Evolutionary conservation across 1,140 invertebrate genomes (phyloP), one percentile per base, ranked within the genome.

Genomic region (Papilio polyxenes): DNA sequence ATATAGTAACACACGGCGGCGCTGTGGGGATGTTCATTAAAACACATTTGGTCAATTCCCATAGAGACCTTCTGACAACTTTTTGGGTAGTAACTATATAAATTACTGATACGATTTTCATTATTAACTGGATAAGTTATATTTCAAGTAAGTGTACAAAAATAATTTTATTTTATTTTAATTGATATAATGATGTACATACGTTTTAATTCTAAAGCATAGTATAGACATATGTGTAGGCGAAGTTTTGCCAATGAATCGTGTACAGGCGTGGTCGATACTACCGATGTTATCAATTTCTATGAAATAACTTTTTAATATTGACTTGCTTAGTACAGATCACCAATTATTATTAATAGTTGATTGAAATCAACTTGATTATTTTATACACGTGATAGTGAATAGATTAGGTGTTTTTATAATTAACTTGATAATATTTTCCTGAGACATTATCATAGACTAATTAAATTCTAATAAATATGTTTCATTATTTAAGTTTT

Each of bases 21-120:
- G n/a, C n/a, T n/a, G 23, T 2, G 23, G 23, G 23, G 23, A 31
- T n/a, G n/a, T n/a, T n/a, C n/a, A n/a, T n/a, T n/a, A n/a, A 31
- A 72, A 72, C 65, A 69, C 5, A 37, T 69, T 69, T 69, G 65
- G 37, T 72, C 65, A 37, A 72, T 37, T 72, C 65, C 65, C 65
- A 72, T 40, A 11, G 65, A 72, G 65, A 37, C 65, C 13, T 2
- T 17, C 31, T 5, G 31, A 15, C 65, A 15, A 11, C 5, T 53
- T 59, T 59, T 59, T 59, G 53, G 11, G 13, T 17, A 62, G 59
- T 20, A 62, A 20, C 3, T 20, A 8, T 20, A 6, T 7, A 13
- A 23, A 20, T 62, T 23, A 17, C 3, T 59, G 17, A 17, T 51
- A 51, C 7, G 49, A 51, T 44, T 44, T 44, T 51, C 6, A 51